Evolutionary conservation across 2,888 invertebrate genomes (phyloP).

Genomic region (Mycalesis mineus): DNA sequence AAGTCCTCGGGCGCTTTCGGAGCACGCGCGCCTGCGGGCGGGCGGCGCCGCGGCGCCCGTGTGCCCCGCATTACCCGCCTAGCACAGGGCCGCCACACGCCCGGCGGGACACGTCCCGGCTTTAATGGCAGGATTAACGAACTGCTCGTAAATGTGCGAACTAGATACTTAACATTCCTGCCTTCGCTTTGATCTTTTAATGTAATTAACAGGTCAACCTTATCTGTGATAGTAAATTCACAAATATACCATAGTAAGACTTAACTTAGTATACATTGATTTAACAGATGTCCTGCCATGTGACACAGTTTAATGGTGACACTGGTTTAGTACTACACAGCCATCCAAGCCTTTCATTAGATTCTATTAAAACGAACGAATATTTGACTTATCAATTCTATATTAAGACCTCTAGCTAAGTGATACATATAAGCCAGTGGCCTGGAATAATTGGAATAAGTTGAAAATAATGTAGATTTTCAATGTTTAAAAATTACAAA

Average conservation of each 20-base stretch:
- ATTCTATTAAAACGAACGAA: slow-evolving; percentile 49
- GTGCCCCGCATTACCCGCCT: slow-evolving; percentile 56
- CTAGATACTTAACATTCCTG: not conserved
- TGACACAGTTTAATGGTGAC: not conserved
- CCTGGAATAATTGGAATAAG: no score
- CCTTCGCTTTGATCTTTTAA: not conserved
- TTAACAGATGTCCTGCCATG: not conserved
- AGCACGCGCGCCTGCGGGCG: slow-evolving; percentile 74
- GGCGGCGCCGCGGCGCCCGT: slow-evolving; percentile 52
- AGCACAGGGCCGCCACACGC: slow-evolving; percentile 38
- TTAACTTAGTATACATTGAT: not conserved
- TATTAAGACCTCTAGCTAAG: no score
- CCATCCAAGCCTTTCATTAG: slow-evolving; percentile 59
- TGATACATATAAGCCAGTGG: no score
- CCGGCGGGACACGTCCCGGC: slow-evolving; percentile 27
- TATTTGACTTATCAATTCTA: slow-evolving; percentile 18
- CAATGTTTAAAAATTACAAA: no score
- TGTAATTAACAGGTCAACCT: not conserved
- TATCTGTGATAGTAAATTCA: not conserved
- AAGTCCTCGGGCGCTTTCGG: slow-evolving; percentile 69
- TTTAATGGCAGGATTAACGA: not conserved
- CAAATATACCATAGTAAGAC: no score
- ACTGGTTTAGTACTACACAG: slow-evolving; percentile 1
- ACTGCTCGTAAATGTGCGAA: not conserved
- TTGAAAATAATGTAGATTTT: no score